Conservation (phyloP, 2,888 invertebrate genomes). For the Acanthoscelides obtectus region DNA sequence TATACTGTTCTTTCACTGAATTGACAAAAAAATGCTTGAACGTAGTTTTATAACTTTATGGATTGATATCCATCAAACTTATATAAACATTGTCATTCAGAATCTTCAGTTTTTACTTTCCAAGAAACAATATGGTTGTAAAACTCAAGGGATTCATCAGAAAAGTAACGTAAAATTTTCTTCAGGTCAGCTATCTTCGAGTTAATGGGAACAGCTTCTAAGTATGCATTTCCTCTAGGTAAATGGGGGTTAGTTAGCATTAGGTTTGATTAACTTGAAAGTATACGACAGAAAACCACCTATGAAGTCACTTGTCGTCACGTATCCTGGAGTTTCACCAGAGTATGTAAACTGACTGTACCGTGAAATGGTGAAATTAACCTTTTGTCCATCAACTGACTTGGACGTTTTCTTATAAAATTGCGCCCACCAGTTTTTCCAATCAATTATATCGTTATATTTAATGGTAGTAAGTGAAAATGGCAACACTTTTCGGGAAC, state of each 20-base stretch:
- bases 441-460: constrained; percentile 11
- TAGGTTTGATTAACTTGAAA: background rate
- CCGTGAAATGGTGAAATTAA: constrained; percentile 13
- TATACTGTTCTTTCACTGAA: too few species aligned
- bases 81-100: background rate
- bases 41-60: background rate
- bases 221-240: constrained; percentile 6
- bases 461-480: constrained; percentile 15
- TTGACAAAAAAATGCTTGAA: too few species aligned
- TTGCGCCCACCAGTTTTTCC: constrained; percentile 12
- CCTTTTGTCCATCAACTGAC: constrained; percentile 6
- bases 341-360: constrained; percentile 14
- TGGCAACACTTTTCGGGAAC: constrained; percentile 12
- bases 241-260: background rate
- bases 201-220: constrained; percentile 16
- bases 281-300: background rate
- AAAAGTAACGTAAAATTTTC: constrained; percentile 11
- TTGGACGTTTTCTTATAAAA: constrained; percentile 9
- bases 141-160: constrained; percentile 9
- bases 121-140: background rate
- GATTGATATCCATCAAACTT: background rate
- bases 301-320: background rate
- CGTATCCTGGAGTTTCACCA: constrained; percentile 9
- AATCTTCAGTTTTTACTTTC: background rate
- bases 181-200: constrained; percentile 15